Evolutionary conservation across 2,888 invertebrate species (phyloP).

Genomic region (Dinocampus coccinellae): DNA sequence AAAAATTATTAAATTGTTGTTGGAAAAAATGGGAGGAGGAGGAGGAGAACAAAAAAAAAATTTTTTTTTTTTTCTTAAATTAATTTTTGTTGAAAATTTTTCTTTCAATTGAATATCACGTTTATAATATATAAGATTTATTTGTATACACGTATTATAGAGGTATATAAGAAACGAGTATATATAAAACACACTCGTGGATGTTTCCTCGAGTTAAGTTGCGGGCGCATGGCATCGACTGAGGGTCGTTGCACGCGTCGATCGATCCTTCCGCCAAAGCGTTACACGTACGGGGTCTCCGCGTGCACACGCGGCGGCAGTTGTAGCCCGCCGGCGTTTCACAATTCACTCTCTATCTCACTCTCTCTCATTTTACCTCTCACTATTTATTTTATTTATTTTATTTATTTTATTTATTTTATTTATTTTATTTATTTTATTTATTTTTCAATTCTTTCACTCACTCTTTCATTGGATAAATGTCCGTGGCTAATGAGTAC

Average conservation of each 20-base stretch:
- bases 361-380: neutral
- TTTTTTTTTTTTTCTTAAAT: no score
- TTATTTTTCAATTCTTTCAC: neutral
- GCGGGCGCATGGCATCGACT: slow-evolving; percentile 29
- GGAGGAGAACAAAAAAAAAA: no score
- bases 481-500: slow-evolving; percentile 50
- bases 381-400: no score
- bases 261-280: slow-evolving; percentile 49
- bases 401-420: no score
- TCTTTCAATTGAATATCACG: no score
- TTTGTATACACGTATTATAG: neutral
- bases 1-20: no score
- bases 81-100: no score
- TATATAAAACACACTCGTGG: neutral
- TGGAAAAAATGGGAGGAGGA: no score
- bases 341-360: slow-evolving; percentile 2
- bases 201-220: neutral
- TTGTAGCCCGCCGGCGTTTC: slow-evolving; percentile 21
- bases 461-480: slow-evolving; percentile 38
- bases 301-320: slow-evolving; percentile 20
- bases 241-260: slow-evolving; percentile 43
- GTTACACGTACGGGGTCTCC: slow-evolving; percentile 29
- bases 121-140: no score
- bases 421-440: no score
- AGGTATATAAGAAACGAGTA: neutral